These are phyloP conservation scores for Ariolimax columbianus DNA, from an alignment of 2,888 invertebrate genomes.

Conservation along the genomic window DNA sequence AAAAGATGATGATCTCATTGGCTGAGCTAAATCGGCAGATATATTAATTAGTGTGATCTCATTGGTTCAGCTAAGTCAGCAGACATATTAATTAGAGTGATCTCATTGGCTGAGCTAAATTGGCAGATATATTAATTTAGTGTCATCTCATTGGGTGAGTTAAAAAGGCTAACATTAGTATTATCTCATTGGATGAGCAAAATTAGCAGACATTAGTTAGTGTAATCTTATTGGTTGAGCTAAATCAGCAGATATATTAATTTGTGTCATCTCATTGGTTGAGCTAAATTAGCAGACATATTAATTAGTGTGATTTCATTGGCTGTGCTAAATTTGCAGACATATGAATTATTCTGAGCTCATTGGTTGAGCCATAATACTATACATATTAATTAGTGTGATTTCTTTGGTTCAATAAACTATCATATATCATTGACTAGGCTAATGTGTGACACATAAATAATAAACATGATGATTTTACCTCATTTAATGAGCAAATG, in stretches of 20 bases:
- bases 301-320: neutral
- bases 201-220: neutral
- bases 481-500: neutral
- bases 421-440: no score
- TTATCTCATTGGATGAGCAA: neutral
- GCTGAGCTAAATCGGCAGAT: conserved; percentile 77
- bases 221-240: neutral
- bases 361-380: neutral
- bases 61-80: neutral
- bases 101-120: neutral
- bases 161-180: neutral
- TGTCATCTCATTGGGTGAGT: neutral
- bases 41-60: neutral
- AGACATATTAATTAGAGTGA: no score
- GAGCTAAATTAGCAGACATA: conserved; percentile 67
- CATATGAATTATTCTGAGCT: no score
- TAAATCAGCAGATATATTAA: neutral
- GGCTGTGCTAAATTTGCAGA: neutral
- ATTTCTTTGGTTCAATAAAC: neutral
- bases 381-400: neutral
- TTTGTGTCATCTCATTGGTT: neutral
- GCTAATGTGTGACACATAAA: no score
- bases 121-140: neutral
- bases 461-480: no score
- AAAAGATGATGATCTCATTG: conserved; percentile 82